phyloP scores from a whole-genome alignment of 2,888 invertebrate species.

The Stegophylla sp. region DNA sequence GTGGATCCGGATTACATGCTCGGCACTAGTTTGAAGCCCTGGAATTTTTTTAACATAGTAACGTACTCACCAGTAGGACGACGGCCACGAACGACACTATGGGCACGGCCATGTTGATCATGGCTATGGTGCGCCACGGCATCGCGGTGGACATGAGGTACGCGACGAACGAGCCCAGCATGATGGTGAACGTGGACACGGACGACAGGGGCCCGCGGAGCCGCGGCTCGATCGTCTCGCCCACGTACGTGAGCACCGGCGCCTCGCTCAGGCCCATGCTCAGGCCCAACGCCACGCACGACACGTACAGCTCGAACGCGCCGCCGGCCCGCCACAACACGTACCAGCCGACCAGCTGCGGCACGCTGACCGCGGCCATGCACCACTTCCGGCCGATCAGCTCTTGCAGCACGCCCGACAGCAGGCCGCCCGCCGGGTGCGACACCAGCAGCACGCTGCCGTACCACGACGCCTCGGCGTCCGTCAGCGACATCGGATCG shows the following conservation, averaged over 20 bases:
- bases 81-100: slow-evolving; percentile 68
- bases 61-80: slow-evolving; percentile 33
- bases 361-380: slow-evolving; percentile 70
- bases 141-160: slow-evolving; percentile 68
- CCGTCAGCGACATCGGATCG: slow-evolving; percentile 6
- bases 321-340: slow-evolving; percentile 34
- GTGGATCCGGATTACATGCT: too few relatives aligned
- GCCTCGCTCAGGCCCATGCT: slow-evolving; percentile 70
- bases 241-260: slow-evolving; percentile 71
- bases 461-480: slow-evolving; percentile 62
- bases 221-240: slow-evolving; percentile 70
- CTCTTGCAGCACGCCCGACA: slow-evolving; percentile 70
- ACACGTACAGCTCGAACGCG: slow-evolving; percentile 53
- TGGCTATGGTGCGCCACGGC: slow-evolving; percentile 69
- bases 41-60: too few relatives aligned
- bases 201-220: slow-evolving; percentile 69
- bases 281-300: slow-evolving; percentile 48
- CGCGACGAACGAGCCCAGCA: slow-evolving; percentile 68
- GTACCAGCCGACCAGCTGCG: slow-evolving; percentile 70
- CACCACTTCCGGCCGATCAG: slow-evolving; percentile 69
- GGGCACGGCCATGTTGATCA: slow-evolving; percentile 68
- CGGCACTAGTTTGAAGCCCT: too few relatives aligned
- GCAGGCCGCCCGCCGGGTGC: slow-evolving; percentile 70
- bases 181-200: slow-evolving; percentile 67
- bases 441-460: slow-evolving; percentile 70